Percentiles rank a stretch among this genome's conserved stretches.
Conservation (phyloP, 2,113 vertebrate species). For the Otolemur garnettii region DNA sequence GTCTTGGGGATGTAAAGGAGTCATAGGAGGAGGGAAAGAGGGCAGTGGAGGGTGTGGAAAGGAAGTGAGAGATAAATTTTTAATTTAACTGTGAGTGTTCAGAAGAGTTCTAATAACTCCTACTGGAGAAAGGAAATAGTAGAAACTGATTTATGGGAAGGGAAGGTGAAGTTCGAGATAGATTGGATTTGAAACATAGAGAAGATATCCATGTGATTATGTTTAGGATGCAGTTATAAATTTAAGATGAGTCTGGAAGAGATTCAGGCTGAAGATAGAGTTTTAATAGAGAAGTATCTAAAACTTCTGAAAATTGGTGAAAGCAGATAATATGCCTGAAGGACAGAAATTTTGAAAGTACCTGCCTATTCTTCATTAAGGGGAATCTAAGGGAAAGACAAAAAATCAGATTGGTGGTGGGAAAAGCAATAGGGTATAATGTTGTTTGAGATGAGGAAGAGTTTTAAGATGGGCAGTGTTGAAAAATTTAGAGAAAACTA, state of each 20-base stretch:
- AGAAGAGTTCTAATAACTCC: not conserved
- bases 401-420: not conserved
- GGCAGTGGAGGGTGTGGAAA: not conserved
- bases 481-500: not conserved
- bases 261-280: not conserved
- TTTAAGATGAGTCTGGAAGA: not conserved
- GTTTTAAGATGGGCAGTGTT: not conserved
- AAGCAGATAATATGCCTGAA: not conserved
- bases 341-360: conserved; percentile 23
- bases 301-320: conserved; percentile 17
- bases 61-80: not conserved
- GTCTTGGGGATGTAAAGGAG: not conserved
- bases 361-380: not conserved
- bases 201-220: not conserved
- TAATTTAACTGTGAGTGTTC: not conserved
- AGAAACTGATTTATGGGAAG: not conserved
- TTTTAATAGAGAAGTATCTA: not conserved
- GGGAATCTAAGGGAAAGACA: conserved; percentile 27
- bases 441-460: not conserved
- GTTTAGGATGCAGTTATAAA: conserved; percentile 8
- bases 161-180: not conserved
- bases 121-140: not conserved
- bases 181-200: conserved; percentile 8
- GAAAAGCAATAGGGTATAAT: not conserved
- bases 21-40: not conserved